These are phyloP conservation scores for Cyanistes caeruleus DNA, from an alignment of 2,113 vertebrate species.

Conservation along the genomic window DNA sequence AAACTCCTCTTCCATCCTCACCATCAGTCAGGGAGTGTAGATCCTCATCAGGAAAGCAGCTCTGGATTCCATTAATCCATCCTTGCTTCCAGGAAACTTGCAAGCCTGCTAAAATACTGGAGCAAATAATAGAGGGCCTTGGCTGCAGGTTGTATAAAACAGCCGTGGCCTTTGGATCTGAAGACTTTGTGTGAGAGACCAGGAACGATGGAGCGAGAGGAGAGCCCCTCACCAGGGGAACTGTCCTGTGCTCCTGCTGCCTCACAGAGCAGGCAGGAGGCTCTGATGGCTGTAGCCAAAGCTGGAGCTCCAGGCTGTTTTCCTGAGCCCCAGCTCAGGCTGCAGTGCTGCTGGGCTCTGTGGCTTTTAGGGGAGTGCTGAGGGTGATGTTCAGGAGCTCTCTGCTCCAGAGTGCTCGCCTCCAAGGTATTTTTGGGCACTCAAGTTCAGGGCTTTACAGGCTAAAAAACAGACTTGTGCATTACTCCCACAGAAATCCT, in stretches of 20 bases:
- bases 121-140: neutral
- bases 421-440: neutral
- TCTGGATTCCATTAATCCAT: neutral
- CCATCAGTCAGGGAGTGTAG: fast-evolving
- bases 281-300: neutral
- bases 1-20: neutral
- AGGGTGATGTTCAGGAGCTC: fast-evolving
- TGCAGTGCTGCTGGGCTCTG: neutral
- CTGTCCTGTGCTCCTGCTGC: neutral
- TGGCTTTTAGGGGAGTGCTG: neutral
- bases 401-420: neutral
- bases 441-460: neutral
- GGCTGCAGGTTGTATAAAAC: neutral
- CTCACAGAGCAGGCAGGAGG: neutral
- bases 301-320: neutral
- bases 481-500: neutral
- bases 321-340: neutral
- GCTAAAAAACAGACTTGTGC: neutral
- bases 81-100: neutral
- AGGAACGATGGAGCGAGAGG: neutral
- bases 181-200: neutral
- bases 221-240: neutral
- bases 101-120: neutral
- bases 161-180: neutral
- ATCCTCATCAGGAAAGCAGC: neutral